Conservation (phyloP, 1,140 invertebrate species). For the Drosophila lacertosa region DNA sequence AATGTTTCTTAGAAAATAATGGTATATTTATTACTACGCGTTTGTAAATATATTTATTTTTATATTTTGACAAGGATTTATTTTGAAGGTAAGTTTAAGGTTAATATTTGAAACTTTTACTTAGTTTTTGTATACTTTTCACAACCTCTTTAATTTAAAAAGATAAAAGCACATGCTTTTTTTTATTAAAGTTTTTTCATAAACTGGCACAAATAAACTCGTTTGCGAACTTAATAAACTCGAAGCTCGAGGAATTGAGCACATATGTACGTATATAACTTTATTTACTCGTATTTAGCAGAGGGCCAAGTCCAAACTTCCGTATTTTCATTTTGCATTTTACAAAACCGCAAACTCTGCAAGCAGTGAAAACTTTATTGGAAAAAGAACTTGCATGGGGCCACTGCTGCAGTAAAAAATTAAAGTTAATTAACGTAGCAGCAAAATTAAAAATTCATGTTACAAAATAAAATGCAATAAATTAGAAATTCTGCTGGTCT, state of each 20-base stretch:
- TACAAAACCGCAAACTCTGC: constrained; percentile 1
- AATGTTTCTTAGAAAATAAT: constrained; percentile 44
- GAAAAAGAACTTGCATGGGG: constrained; percentile 25
- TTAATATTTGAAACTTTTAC: not conserved
- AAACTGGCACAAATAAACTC: constrained; percentile 24
- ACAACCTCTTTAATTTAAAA: not conserved
- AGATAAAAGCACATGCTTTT: not conserved
- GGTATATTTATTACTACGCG: too few relatives aligned
- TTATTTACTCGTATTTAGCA: constrained; percentile 16
- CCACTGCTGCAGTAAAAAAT: constrained; percentile 35
- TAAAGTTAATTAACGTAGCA: constrained; percentile 52
- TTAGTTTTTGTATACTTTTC: not conserved
- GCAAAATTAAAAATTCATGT: constrained; percentile 50
- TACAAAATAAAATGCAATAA: constrained; percentile 52
- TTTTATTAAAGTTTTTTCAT: constrained; percentile 38
- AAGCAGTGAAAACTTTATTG: constrained; percentile 33
- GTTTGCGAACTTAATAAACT: constrained; percentile 30
- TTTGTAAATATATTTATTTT: too few relatives aligned
- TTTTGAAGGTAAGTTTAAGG: too few relatives aligned
- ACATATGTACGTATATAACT: constrained; percentile 21
- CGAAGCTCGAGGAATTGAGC: constrained; percentile 9
- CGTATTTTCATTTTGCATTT: constrained; percentile 21
- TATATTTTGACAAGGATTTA: too few relatives aligned
- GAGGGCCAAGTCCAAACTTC: constrained; percentile 7
- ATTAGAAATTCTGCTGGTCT: constrained; percentile 35